A percentile compares a stretch with the other conserved stretches of the same genome.
Conservation (phyloP, 2,797 vertebrate genomes). For the Acrossocheilus fasciatus region DNA sequence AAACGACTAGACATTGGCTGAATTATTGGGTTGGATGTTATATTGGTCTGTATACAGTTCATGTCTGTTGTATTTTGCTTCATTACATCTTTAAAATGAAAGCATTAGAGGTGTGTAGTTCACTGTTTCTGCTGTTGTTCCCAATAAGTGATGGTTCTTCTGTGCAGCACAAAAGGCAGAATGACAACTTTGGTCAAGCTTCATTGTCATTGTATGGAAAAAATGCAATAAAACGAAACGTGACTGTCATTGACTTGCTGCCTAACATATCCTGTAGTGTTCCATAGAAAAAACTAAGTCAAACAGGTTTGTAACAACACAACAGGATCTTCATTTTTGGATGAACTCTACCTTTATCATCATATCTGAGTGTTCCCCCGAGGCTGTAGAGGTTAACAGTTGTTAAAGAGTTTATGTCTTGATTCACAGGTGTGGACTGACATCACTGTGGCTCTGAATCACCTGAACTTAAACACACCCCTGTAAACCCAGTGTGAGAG, state of each 20-base stretch:
- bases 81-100: not conserved
- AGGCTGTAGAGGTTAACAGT: constrained; percentile 9
- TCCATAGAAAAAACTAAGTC: not conserved
- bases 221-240: not conserved
- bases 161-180: constrained; percentile 1
- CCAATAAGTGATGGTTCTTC: not conserved
- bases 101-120: not conserved
- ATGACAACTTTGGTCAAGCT: not conserved
- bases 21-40: too few species aligned
- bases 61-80: not conserved
- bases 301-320: not conserved
- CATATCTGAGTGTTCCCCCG: not conserved
- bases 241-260: not conserved
- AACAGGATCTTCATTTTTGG: not conserved
- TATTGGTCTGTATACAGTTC: not conserved
- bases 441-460: constrained; percentile 1
- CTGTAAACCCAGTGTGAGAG: constrained; percentile 12
- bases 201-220: not conserved
- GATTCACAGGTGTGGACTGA: constrained; percentile 19
- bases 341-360: not conserved
- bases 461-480: not conserved
- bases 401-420: not conserved
- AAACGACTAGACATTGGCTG: not conserved
- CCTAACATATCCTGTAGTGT: constrained; percentile 18
- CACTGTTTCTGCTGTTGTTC: not conserved